phyloP scores from a whole-genome alignment of 2,888 invertebrate genomes.

The Stictocephala bisonia region DNA sequence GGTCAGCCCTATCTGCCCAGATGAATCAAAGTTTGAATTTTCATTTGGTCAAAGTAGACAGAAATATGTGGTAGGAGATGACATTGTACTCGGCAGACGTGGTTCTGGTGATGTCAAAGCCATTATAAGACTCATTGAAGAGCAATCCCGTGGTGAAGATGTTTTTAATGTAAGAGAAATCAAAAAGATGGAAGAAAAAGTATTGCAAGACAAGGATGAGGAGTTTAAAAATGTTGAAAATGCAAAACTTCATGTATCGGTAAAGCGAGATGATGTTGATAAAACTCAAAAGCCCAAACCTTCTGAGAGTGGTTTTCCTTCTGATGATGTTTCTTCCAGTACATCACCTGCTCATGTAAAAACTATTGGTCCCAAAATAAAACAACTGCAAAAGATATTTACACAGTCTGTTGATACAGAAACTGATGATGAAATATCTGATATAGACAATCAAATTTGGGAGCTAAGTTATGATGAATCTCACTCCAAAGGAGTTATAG shows the following conservation, averaged over 20 bases:
- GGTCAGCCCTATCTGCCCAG: slow-evolving; percentile 66
- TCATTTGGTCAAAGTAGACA: slow-evolving; percentile 51
- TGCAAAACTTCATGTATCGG: neutral
- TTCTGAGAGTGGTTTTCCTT: slow-evolving; percentile 36
- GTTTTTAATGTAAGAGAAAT: slow-evolving; percentile 62
- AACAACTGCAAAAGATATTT: slow-evolving; percentile 67
- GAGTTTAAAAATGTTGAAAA: neutral
- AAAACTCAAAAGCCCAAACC: slow-evolving; percentile 45
- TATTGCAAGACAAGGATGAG: neutral
- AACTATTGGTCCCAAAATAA: slow-evolving; percentile 66
- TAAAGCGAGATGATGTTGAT: slow-evolving; percentile 10
- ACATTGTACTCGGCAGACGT: slow-evolving; percentile 54
- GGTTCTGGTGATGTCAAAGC: slow-evolving; percentile 70
- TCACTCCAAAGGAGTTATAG: slow-evolving; percentile 28
- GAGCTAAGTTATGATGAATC: slow-evolving; percentile 31
- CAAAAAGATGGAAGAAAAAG: slow-evolving; percentile 63
- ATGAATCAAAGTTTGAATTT: slow-evolving; percentile 63
- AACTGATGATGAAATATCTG: slow-evolving; percentile 59
- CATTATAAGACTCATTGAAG: slow-evolving; percentile 69
- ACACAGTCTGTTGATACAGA: slow-evolving; percentile 63
- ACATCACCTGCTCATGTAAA: slow-evolving; percentile 59
- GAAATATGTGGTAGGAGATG: slow-evolving; percentile 45
- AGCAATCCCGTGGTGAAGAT: slow-evolving; percentile 64
- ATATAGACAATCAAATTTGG: slow-evolving; percentile 50
- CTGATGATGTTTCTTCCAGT: slow-evolving; percentile 37